Evolutionary conservation across 2,113 vertebrate species (phyloP), one percentile per base, ranked within the genome.

Genomic region (Nyctibius bracteatus): DNA sequence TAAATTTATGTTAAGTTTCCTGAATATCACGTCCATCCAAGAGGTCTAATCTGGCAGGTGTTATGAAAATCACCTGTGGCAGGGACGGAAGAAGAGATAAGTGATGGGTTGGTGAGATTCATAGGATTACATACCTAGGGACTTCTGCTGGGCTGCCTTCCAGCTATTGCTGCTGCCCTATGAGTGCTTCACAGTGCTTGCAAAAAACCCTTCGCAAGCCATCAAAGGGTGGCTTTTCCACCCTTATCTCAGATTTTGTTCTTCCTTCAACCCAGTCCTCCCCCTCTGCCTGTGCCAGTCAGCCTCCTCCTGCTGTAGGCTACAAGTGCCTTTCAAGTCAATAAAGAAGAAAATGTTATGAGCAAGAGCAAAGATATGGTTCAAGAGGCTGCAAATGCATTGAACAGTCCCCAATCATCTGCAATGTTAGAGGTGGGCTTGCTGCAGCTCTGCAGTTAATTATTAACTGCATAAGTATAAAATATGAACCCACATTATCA

Each of bases 331-430:
- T 59, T 37, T 25, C 14, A 39, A 58, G 31, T 10, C 55, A 73
- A 3, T 11, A 30, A 66, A 66, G 72, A 61, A 7, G 44, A 55
- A 16, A 46, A n/a, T 0, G 0, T 20, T 33, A 59, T 0, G 3
- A 78, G 14, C 14, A 33, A 0, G 1, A 43, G 62, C 21, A 58
- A 74, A 68, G 82, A 16, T 35, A 49, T 4, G 2, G 17, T 35
- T 80, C 27, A 43, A 43, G 27, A 16, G 55, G 46, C 46, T 88
- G 49, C 25, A 51, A 88, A 73, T 27, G 14, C 2, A 0, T 35
- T 73, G 31, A 93, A 28, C 10, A 39, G 25, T 61, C 68, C 33
- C 21, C 58, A 44, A 58, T 37, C 65, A 43, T 78, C 37, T 44
- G 61, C 61, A 84, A 6, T 5, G 16, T 12, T 47, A 67, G 79